Evolutionary conservation across 2,113 vertebrate genomes (phyloP).

Genomic region (Smithornis capensis): DNA sequence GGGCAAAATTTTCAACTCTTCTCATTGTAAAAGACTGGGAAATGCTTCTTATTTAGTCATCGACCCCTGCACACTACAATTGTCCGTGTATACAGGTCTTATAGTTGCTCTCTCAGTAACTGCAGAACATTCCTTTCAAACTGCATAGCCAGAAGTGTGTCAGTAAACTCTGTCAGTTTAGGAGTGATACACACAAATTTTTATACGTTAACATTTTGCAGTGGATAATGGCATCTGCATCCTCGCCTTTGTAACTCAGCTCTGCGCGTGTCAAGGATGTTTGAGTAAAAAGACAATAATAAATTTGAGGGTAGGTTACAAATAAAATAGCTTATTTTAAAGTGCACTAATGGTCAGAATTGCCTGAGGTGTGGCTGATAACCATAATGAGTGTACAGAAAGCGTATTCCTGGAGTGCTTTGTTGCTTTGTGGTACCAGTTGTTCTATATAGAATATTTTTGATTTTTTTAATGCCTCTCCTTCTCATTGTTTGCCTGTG

Average conservation of each 20-base stretch:
- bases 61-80: not conserved
- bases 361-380: conserved; percentile 26
- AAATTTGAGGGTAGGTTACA: not conserved
- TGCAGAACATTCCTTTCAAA: not conserved
- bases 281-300: not conserved
- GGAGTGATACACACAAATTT: not conserved
- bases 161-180: not conserved
- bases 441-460: conserved; percentile 10
- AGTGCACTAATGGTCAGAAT: not conserved
- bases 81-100: conserved; percentile 23
- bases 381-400: conserved; percentile 21
- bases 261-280: not conserved
- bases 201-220: not conserved
- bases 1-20: conserved; percentile 12
- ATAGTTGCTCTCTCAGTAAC: not conserved
- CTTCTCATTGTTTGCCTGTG: not conserved
- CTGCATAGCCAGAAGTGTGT: not conserved
- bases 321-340: not conserved
- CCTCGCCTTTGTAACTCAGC: not conserved
- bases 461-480: not conserved
- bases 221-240: not conserved
- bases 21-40: not conserved
- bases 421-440: conserved; percentile 10
- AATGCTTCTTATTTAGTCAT: not conserved
- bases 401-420: conserved; percentile 14